Conservation (phyloP, 2,888 invertebrate species). For the Siphlonurus alternatus region DNA sequence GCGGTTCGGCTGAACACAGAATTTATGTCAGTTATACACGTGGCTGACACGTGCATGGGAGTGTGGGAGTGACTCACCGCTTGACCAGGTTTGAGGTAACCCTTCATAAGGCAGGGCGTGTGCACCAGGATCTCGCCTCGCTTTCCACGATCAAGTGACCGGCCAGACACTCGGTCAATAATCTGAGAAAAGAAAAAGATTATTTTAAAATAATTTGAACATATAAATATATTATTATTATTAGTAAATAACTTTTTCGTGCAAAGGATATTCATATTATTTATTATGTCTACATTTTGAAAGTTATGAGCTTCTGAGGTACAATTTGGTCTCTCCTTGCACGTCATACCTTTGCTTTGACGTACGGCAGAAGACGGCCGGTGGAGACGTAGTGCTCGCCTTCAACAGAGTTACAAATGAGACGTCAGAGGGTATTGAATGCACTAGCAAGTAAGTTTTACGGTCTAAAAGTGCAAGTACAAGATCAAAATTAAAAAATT, state of each 20-base stretch:
- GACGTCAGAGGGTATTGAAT: too few species aligned
- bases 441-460: too few species aligned
- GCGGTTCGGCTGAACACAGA: too few species aligned
- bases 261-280: too few species aligned
- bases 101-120: not conserved
- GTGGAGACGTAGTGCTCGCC: not conserved
- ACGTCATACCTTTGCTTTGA: constrained; percentile 6
- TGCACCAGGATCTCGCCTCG: not conserved
- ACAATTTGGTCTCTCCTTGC: too few species aligned
- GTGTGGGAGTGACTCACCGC: not conserved
- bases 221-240: not conserved
- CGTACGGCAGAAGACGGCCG: not conserved
- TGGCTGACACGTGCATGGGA: too few species aligned
- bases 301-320: too few species aligned
- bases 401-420: too few species aligned
- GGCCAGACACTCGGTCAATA: not conserved
- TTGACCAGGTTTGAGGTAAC: not conserved
- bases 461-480: too few species aligned
- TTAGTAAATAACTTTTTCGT: too few species aligned
- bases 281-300: too few species aligned
- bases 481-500: too few species aligned
- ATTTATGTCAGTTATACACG: not conserved
- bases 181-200: not conserved
- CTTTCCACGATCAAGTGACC: not conserved
- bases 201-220: not conserved